Evolutionary conservation across 2,113 vertebrate genomes (phyloP), one percentile per base, ranked within the genome.

Genomic region (Cyprinus carpio): DNA sequence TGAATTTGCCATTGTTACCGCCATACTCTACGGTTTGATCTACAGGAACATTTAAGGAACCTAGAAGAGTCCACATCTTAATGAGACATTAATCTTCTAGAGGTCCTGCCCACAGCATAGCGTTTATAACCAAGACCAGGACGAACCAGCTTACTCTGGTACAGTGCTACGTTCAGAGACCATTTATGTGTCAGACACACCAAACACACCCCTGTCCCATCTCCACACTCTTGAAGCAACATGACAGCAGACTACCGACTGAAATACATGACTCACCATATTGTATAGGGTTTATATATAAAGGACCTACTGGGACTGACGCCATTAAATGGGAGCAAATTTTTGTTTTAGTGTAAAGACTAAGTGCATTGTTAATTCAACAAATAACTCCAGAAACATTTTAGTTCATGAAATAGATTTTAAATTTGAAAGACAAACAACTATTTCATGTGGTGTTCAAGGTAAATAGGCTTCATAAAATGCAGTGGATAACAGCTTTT

Each of bases 131-230:
- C 11, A 31, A 20, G 27, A 56, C 43, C 5, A 10, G 25, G 27
- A 56, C 56, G 31, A 76, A 77, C 49, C 27, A 76, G 75, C 16
- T 77, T 77, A 31, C 27, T 56, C 49, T 54, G 16, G 18, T 77
- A 34, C 49, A 56, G 27, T 77, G 75, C 40, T 43, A 75, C 43
- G 27, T 43, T 75, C n/a, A 51, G 23, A 12, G 6, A 9, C 49
- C 75, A 54, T 54, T 18, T 3, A 25, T 31, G 75, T 56, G 75
- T 29, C 27, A 29, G 16, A 15, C 25, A 54, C 16, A 13, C 43
- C 43, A 75, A 54, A 49, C 74, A 76, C 46, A 76, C 46, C 15
- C 75, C 15, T 37, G 37, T 16, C 23, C 5, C n/a, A 15, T 12
- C 43, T 13, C 62, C 25, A 15, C 25, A 37, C 43, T 51, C 8